Base-by-base conservation (phyloP, 1,140 invertebrate species). In the Aphelinus certus region DNA sequence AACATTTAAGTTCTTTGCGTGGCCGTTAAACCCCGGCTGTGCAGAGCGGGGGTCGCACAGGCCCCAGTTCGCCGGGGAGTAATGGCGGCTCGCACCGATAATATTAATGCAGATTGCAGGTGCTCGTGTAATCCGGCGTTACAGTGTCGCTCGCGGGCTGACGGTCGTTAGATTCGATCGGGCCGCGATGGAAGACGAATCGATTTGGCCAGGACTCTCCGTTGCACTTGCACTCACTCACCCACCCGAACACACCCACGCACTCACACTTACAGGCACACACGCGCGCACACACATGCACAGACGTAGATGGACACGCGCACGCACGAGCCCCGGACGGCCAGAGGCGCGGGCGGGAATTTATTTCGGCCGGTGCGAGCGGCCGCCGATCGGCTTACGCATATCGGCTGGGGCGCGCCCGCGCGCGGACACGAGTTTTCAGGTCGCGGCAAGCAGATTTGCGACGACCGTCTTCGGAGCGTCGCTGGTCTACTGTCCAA, bases 1-100 rank as follows among this genome's bases (percentile, higher is more conserved):
- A 67, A 75, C 79, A 80, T 80, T 80, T 77, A 77, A 79, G 69
- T 72, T 77, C 72, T 77, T 78, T 78, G 70, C 66, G 55, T 66
- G 64, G 45, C 49, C 63, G 62, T 70, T 68, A 56, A 63, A 51
- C 75, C 64, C 73, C 62, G 71, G 67, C 55, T 71, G 74, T 55
- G 72, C 56, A 53, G 51, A 9, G 26, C 26, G 26, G 26, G 9
- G 2, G 43, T 67, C 51, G 51, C 10, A 43, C 65, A 57, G 51
- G 51, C 3, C 4, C 10, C 7, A 9, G 7, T 7, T 51, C n/a
- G 58, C 42, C 57, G 49, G 26, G 26, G 26, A 26, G 26, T 26
- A 26, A 26, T 26, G 26, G 26, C 26, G 26, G 26, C 26, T 26
- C 26, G 26, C 26, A 26, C 26, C 26, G 26, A 26, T 26, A 26